Percentiles rank a stretch among this genome's conserved stretches.
Conservation (phyloP, 2,888 invertebrate species). For the Tipula unca region DNA sequence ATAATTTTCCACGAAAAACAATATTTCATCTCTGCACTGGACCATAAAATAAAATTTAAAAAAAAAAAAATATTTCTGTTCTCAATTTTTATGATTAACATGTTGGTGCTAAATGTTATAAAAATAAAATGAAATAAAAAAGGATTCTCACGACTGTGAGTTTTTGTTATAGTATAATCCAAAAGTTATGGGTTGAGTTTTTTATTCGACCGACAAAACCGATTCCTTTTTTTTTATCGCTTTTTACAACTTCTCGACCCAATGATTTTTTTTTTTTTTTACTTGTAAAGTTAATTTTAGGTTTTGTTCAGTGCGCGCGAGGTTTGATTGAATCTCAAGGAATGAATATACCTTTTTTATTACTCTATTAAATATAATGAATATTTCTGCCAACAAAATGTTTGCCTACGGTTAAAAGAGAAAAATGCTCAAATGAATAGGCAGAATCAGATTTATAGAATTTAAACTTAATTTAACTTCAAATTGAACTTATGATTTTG, state of each 20-base stretch:
- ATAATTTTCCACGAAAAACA: background rate
- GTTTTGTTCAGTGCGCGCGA: background rate
- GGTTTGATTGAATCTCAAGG: background rate
- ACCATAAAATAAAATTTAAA: background rate
- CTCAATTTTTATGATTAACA: slow-evolving; percentile 8
- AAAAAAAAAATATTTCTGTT: no score
- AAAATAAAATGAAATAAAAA: background rate
- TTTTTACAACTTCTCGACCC: background rate
- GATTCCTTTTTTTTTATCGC: background rate
- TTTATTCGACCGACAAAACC: background rate
- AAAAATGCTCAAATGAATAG: no score
- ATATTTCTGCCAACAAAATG: background rate
- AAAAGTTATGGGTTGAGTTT: background rate
- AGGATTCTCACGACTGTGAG: background rate
- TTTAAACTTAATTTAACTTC: no score
- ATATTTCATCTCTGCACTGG: slow-evolving; percentile 8
- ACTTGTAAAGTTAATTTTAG: background rate
- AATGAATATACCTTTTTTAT: background rate
- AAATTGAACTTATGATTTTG: no score
- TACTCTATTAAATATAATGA: background rate
- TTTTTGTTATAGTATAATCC: background rate
- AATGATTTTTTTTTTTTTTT: background rate
- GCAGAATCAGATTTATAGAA: no score
- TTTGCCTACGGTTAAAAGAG: background rate
- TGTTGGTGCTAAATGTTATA: background rate